Base-by-base conservation (phyloP, 92 coral and sea anemone genomes). In the Palythoa caribaeorum region DNA sequence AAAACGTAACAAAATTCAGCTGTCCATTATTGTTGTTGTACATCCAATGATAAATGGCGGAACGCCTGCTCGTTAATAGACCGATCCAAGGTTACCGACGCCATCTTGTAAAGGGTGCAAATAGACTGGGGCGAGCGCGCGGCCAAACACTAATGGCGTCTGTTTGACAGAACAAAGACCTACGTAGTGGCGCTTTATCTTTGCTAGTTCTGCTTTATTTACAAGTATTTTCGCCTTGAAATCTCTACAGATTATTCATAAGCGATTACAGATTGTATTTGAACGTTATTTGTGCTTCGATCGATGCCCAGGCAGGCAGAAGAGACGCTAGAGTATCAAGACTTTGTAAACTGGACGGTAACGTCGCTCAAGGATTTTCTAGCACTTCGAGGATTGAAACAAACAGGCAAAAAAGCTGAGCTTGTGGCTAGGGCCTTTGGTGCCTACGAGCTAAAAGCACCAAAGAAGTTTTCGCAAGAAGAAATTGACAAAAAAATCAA, bases 341-440 rank as follows among this genome's bases (percentile, higher is more conserved):
- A 90, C 54, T 90, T 71, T 70, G 36, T 90, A 14, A 13, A 60
- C 12, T 91, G 88, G 91, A 91, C 93, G 9, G 76, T 65, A 9
- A 38, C 89, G 8, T 59, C 91, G 28, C 91, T 91, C 8, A 88
- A 91, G 65, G 94, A 88, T 63, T 91, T 81, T 38, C 87, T 91
- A 13, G 94, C 89, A 7, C 53, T 88, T 1, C 16, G 89, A 39
- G 94, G 94, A 7, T 39, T 88, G 19, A 91, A 54, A 6, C 94
- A 91, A 78, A 91, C 77, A 6, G 94, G 89, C 7, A 69, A 53
- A 52, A 91, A 88, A 28, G 85, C 63, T 5, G 94, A 91, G 60
- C 38, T 87, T 6, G 80, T 87, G 0, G 91, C 93, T 0, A 74
- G 91, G 28, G 91, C 91, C n/a, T 91, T 91, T 77, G 93, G 94